Conservation (phyloP, 2,113 vertebrate species). For the Falcunculus frontatus region DNA sequence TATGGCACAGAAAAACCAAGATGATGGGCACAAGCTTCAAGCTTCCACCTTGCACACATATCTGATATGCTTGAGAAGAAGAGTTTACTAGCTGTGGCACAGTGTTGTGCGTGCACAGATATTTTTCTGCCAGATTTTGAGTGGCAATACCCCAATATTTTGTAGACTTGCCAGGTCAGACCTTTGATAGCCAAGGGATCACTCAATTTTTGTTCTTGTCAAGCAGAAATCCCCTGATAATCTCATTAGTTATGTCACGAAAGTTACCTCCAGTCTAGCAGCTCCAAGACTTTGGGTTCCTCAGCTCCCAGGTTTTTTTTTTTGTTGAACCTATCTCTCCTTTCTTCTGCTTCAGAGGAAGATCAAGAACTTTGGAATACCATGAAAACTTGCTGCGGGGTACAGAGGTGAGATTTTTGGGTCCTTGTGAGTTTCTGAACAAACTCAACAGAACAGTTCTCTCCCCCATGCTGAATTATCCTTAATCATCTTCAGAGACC, state of each 20-base stretch:
- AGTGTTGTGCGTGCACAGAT: not conserved
- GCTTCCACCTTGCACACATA: not conserved
- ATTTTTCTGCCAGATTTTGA: not conserved
- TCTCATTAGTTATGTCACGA: not conserved
- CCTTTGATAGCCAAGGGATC: not conserved
- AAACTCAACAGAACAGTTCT: not conserved
- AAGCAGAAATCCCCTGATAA: not conserved
- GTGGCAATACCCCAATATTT: not conserved
- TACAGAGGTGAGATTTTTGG: not conserved
- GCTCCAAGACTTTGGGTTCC: not conserved
- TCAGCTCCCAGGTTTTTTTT: not conserved
- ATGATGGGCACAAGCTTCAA: not conserved
- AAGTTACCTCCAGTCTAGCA: not conserved
- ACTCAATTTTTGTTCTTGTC: not conserved
- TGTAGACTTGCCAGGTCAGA: not conserved
- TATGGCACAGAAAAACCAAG: not conserved
- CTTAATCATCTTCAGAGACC: not conserved
- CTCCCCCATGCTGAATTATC: not conserved
- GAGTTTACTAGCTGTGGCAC: not conserved
- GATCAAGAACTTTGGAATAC: not conserved
- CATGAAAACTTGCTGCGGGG: not conserved
- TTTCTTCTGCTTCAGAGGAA: not conserved
- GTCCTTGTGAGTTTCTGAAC: not conserved
- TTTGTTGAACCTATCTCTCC: not conserved
- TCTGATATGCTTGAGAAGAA: not conserved